Conservation (phyloP, 2,113 vertebrate genomes). For the Anhinga rufa region DNA sequence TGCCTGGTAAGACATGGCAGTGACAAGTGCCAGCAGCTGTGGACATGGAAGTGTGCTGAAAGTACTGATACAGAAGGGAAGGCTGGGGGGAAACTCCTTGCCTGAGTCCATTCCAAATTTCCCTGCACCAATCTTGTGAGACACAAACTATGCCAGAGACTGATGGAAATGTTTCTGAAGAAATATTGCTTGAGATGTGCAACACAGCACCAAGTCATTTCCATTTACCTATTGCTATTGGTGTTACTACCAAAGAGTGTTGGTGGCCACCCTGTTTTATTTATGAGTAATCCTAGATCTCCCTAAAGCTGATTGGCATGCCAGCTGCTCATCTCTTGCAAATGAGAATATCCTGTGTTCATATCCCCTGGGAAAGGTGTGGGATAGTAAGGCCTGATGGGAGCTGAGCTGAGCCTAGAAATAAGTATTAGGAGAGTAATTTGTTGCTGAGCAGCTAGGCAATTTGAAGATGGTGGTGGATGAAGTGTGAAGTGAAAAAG, state of each 20-base stretch:
- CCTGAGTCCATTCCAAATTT: neutral
- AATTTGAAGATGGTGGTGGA: neutral
- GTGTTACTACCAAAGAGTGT: neutral
- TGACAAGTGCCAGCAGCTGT: neutral
- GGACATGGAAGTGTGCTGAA: neutral
- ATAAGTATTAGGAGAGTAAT: neutral
- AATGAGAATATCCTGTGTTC: neutral
- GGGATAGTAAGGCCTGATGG: neutral
- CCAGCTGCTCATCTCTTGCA: neutral
- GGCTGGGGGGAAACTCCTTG: neutral
- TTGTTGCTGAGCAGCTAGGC: neutral
- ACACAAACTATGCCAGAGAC: neutral
- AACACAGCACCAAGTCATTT: neutral
- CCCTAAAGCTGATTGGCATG: neutral
- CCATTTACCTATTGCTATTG: neutral
- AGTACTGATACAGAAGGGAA: neutral
- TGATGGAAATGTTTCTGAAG: neutral
- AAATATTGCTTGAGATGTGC: neutral
- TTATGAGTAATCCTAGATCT: neutral
- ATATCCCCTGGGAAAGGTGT: neutral
- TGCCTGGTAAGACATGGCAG: neutral
- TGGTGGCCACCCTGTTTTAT: neutral
- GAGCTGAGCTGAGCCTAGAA: neutral
- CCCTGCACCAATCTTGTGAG: fast-evolving
- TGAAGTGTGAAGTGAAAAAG: neutral